phyloP scores from a whole-genome alignment of 2,888 invertebrate genomes.

The Rhyacophila evoluta region DNA sequence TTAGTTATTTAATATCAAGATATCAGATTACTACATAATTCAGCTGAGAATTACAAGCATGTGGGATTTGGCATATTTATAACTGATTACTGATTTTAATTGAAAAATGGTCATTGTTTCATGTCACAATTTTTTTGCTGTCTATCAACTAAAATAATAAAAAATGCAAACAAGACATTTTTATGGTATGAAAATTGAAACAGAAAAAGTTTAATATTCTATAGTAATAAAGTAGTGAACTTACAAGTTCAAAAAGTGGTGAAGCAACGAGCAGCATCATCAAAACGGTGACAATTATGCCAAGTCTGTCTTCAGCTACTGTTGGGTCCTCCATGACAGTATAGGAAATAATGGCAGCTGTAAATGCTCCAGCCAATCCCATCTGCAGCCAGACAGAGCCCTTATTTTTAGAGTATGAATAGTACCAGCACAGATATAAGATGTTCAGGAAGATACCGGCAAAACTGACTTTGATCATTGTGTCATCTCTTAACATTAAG shows the following conservation, averaged over 20 bases:
- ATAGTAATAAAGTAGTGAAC: too few relatives aligned
- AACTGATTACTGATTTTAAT: too few relatives aligned
- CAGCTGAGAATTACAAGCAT: too few relatives aligned
- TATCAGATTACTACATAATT: too few relatives aligned
- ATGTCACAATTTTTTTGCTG: too few relatives aligned
- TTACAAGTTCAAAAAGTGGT: slow-evolving; percentile 78
- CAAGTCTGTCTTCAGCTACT: slow-evolving; percentile 77
- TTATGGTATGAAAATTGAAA: too few relatives aligned
- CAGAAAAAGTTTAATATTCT: too few relatives aligned
- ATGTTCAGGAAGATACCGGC: slow-evolving; percentile 79
- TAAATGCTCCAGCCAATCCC: slow-evolving; percentile 70
- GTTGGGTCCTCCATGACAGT: slow-evolving; percentile 75
- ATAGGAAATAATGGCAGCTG: slow-evolving; percentile 74
- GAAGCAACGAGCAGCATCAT: slow-evolving; percentile 77
- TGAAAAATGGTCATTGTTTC: too few relatives aligned
- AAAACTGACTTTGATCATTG: slow-evolving; percentile 83
- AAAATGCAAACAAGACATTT: too few relatives aligned
- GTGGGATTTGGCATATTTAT: too few relatives aligned
- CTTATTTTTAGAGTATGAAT: slow-evolving; percentile 72
- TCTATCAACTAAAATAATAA: too few relatives aligned
- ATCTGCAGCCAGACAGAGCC: slow-evolving; percentile 70
- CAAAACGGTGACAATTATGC: slow-evolving; percentile 76
- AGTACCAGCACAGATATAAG: slow-evolving; percentile 76
- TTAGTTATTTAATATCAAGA: too few relatives aligned
- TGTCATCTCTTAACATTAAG: slow-evolving; percentile 77